Conservation (phyloP, 1,140 invertebrate genomes). For the Drosophila nannoptera region DNA sequence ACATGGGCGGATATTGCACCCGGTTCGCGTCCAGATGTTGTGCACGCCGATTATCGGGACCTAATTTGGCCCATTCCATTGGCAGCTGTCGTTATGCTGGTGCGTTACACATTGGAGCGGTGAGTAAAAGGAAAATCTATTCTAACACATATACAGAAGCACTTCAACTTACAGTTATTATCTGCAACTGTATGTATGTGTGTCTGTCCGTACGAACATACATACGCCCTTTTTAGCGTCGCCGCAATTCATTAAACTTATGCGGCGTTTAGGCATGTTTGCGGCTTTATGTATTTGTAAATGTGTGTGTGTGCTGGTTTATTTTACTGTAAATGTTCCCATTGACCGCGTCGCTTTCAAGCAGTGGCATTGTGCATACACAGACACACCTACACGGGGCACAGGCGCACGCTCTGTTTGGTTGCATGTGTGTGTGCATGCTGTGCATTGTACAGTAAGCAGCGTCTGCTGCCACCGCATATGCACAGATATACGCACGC, state of each 20-base stretch:
- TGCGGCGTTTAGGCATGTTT: constrained; percentile 26
- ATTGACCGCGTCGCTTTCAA: constrained; percentile 42
- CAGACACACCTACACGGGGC: constrained; percentile 37
- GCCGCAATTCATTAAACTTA: constrained; percentile 45
- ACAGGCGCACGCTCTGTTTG: constrained; percentile 13
- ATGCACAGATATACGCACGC: constrained; percentile 8
- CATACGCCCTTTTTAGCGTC: constrained; percentile 33
- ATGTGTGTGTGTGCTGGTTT: constrained; percentile 16
- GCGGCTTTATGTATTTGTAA: background rate
- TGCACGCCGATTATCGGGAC: constrained; percentile 90
- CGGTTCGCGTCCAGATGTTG: constrained; percentile 86
- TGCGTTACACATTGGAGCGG: constrained; percentile 90
- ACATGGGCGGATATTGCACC: constrained; percentile 93
- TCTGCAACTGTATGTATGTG: background rate
- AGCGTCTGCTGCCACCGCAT: constrained; percentile 15
- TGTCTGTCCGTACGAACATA: background rate
- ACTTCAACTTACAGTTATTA: constrained; percentile 12
- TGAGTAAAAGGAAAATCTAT: constrained; percentile 72
- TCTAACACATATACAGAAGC: background rate
- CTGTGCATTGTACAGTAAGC: constrained; percentile 61
- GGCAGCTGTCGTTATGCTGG: constrained; percentile 86
- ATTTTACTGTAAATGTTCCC: constrained; percentile 42
- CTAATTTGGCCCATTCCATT: constrained; percentile 90
- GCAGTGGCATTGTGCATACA: constrained; percentile 23
- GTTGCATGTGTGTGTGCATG: constrained; percentile 39